phyloP scores from a whole-genome alignment of 2,113 vertebrate genomes.

The Gyps fulvus region DNA sequence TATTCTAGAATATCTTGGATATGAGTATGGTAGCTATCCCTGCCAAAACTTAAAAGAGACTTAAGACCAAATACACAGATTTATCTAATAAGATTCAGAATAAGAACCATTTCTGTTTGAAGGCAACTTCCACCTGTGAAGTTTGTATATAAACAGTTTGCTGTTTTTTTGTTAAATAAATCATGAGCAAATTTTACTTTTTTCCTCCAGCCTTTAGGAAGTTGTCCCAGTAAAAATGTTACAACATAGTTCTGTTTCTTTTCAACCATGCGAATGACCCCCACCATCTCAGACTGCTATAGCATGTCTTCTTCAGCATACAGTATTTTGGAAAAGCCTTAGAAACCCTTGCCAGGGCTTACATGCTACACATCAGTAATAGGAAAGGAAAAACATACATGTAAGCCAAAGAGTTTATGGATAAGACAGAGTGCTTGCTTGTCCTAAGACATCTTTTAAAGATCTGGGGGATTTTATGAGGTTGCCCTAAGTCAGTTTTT shows the following conservation, averaged over 20 bases:
- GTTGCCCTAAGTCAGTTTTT: background rate
- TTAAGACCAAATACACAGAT: background rate
- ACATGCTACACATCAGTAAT: background rate
- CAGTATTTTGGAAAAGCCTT: background rate
- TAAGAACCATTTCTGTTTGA: background rate
- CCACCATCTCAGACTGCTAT: background rate
- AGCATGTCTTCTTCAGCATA: background rate
- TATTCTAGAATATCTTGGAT: accelerated
- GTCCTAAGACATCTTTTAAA: background rate
- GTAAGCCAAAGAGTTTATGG: background rate
- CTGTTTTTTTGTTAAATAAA: background rate
- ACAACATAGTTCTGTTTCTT: background rate
- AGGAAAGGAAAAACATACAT: background rate
- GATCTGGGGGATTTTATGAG: background rate
- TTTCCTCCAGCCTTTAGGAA: background rate
- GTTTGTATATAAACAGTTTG: background rate
- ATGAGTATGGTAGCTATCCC: too few relatives aligned
- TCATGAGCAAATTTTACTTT: background rate
- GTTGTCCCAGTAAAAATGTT: background rate
- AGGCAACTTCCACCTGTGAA: background rate
- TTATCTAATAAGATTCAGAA: background rate
- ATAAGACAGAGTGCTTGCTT: background rate
- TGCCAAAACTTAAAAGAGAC: background rate
- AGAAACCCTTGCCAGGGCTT: background rate
- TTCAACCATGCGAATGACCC: background rate